These are phyloP conservation scores for Centruroides sculpturatus DNA, from an alignment of 1,140 invertebrate genomes.

Conservation along the genomic window DNA sequence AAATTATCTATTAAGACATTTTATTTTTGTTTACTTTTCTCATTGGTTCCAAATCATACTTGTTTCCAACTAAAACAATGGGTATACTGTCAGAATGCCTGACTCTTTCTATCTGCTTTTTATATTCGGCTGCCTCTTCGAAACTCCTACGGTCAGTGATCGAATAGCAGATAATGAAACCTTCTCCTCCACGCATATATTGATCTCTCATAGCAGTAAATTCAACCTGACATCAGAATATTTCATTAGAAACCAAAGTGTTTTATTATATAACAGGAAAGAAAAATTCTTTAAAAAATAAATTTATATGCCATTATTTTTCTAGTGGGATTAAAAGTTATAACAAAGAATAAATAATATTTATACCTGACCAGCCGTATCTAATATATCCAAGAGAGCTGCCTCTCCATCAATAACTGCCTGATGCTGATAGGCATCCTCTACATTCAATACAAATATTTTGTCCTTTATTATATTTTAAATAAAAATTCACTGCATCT, in stretches of 20 bases:
- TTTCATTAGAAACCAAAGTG: not conserved
- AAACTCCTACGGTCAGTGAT: conserved; percentile 82
- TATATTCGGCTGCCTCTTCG: conserved; percentile 97
- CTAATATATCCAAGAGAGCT: conserved; percentile 98
- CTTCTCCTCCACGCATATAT: conserved; percentile 99
- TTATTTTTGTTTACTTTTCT: conserved; percentile 46
- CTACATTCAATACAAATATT: conserved; percentile 35
- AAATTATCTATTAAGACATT: not conserved
- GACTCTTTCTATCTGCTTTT: conserved; percentile 94
- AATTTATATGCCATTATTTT: no score
- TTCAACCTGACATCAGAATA: conserved; percentile 53
- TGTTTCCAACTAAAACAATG: conserved; percentile 90
- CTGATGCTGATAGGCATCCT: conserved; percentile 91
- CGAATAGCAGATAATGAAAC: conserved; percentile 96
- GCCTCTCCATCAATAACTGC: conserved; percentile 98
- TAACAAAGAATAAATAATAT: no score
- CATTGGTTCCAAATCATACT: conserved; percentile 87
- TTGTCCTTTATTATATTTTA: not conserved
- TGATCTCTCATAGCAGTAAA: conserved; percentile 99
- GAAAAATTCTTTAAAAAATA: not conserved
- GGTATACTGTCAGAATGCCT: conserved; percentile 90
- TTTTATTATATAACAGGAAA: not conserved
- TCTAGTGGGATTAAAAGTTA: no score
- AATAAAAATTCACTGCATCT: not conserved
- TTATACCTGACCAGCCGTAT: conserved; percentile 73